Conservation (phyloP, 1,140 invertebrate genomes). For the Drusus annulatus region DNA sequence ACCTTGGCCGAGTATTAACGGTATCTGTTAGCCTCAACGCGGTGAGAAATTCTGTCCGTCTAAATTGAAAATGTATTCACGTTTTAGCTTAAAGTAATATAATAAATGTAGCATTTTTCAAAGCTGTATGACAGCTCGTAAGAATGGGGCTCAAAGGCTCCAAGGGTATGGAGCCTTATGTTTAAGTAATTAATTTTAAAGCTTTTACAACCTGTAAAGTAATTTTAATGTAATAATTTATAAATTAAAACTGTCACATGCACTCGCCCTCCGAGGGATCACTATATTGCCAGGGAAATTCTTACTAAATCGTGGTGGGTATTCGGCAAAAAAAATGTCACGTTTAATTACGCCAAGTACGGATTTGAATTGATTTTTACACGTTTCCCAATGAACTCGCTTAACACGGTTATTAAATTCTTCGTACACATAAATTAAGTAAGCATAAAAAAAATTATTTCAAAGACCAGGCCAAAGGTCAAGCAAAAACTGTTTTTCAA, state of each 20-base stretch:
- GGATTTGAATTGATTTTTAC: background rate
- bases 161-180: background rate
- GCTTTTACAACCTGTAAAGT: constrained; percentile 7
- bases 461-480: no score
- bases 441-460: no score
- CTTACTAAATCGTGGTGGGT: background rate
- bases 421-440: no score
- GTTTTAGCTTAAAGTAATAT: constrained; percentile 1
- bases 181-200: constrained; percentile 25
- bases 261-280: background rate
- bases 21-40: no score
- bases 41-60: background rate
- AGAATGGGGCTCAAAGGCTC: constrained; percentile 6
- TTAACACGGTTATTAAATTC: no score
- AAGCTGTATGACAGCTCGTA: constrained; percentile 18
- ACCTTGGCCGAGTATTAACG: no score
- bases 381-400: no score
- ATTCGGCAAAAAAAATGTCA: background rate
- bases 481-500: no score
- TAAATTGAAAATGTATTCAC: background rate
- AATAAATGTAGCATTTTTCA: constrained; percentile 16
- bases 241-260: constrained; percentile 26
- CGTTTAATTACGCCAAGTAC: background rate
- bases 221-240: constrained; percentile 23
- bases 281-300: background rate